These are phyloP conservation scores for Mormyrus proboscirostris DNA, from an alignment of 2,797 vertebrate species.

Conservation along the genomic window DNA sequence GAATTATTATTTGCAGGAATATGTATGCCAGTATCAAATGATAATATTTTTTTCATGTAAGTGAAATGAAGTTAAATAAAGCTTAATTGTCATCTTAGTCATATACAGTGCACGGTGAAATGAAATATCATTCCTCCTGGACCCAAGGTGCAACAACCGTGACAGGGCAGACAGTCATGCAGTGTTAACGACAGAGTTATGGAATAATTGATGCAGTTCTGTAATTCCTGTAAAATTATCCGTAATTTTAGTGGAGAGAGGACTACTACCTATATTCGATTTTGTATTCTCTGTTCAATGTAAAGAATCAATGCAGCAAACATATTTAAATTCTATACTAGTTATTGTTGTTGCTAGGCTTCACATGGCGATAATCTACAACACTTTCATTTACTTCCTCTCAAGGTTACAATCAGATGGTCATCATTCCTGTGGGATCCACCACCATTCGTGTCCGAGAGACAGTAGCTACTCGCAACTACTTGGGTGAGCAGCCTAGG, in stretches of 20 bases:
- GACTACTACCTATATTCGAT: background rate
- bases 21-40: background rate
- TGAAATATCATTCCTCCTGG: background rate
- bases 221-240: background rate
- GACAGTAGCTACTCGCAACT: slow-evolving; percentile 77
- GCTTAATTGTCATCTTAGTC: background rate
- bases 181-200: background rate
- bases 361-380: background rate
- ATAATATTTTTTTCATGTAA: background rate
- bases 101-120: background rate
- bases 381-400: background rate
- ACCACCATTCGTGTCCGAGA: slow-evolving; percentile 85
- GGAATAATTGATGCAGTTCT: background rate
- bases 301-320: background rate
- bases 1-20: background rate
- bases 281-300: background rate
- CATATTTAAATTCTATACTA: background rate
- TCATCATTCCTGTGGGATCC: slow-evolving; percentile 81
- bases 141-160: background rate
- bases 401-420: slow-evolving; percentile 91
- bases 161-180: background rate
- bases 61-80: background rate
- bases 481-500: slow-evolving; percentile 71
- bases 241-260: background rate
- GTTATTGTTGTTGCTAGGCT: background rate